These are phyloP conservation scores for Drosophila setosimentum DNA, from an alignment of 2,888 invertebrate genomes.

Conservation along the genomic window DNA sequence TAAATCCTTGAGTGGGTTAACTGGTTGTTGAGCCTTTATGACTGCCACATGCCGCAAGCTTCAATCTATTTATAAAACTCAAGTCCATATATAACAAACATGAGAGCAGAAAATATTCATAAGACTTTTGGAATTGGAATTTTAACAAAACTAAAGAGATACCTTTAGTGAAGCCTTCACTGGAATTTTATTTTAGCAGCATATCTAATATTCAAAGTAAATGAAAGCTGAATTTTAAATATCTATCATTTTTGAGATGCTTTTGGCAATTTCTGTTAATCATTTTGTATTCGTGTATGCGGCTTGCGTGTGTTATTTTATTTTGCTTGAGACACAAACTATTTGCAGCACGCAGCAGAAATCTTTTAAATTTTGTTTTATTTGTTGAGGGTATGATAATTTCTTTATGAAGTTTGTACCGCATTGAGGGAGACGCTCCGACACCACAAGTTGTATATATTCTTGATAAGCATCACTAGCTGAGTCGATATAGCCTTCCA, in stretches of 20 bases:
- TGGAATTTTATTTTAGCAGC: background rate
- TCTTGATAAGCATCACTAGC: background rate
- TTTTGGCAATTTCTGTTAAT: background rate
- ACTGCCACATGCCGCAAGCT: background rate
- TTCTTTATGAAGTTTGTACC: background rate
- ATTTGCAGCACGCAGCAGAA: slow-evolving; percentile 7
- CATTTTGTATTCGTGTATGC: background rate
- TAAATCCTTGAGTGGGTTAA: background rate
- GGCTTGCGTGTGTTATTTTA: background rate
- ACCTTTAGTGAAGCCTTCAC: background rate
- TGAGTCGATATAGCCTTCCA: background rate
- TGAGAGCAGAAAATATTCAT: background rate
- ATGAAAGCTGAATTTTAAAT: background rate
- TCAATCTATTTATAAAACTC: background rate
- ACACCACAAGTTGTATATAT: background rate
- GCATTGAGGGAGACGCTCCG: background rate
- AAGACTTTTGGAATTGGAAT: too few species aligned
- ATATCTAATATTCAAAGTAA: background rate
- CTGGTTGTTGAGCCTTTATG: background rate
- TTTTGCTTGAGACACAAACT: slow-evolving; percentile 9
- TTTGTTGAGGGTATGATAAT: background rate
- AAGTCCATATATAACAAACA: background rate
- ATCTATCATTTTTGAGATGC: background rate
- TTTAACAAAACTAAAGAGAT: background rate
- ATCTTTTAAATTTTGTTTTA: background rate